Conservation (phyloP, 2,113 vertebrate genomes). For the Malurus alboscapulatus region DNA sequence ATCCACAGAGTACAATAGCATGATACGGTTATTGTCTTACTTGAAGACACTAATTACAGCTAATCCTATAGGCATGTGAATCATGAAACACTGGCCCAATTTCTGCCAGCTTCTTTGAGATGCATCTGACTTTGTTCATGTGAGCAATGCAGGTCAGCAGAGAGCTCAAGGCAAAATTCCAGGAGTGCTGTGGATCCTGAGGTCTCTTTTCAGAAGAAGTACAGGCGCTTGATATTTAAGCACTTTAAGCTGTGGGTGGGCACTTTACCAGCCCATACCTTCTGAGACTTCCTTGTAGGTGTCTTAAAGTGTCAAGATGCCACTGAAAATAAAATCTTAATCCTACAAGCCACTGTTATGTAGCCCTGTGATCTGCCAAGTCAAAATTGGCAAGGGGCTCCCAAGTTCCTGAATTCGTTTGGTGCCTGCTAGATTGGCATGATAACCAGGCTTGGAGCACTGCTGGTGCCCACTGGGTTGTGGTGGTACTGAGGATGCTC, state of each 20-base stretch:
- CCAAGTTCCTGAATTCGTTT: not conserved
- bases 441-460: not conserved
- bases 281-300: not conserved
- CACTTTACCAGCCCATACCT: not conserved
- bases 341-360: not conserved
- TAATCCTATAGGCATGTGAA: conserved; percentile 49
- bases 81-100: conserved; percentile 14
- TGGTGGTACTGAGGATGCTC: not conserved
- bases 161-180: conserved; percentile 42
- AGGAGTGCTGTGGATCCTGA: not conserved
- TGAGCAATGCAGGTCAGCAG: conserved; percentile 40
- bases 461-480: not conserved
- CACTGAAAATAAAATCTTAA: not conserved
- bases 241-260: not conserved
- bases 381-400: not conserved
- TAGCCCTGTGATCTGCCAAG: not conserved
- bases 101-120: conserved; percentile 37
- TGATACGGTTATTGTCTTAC: conserved; percentile 28
- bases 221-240: not conserved
- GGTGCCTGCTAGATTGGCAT: not conserved
- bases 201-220: not conserved
- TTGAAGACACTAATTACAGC: conserved; percentile 33
- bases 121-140: not conserved
- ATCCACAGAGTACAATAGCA: conserved; percentile 36
- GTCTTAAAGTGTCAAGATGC: not conserved